These are phyloP conservation scores for Platycercus adscitus DNA, from an alignment of 2,113 vertebrate species.

Conservation along the genomic window DNA sequence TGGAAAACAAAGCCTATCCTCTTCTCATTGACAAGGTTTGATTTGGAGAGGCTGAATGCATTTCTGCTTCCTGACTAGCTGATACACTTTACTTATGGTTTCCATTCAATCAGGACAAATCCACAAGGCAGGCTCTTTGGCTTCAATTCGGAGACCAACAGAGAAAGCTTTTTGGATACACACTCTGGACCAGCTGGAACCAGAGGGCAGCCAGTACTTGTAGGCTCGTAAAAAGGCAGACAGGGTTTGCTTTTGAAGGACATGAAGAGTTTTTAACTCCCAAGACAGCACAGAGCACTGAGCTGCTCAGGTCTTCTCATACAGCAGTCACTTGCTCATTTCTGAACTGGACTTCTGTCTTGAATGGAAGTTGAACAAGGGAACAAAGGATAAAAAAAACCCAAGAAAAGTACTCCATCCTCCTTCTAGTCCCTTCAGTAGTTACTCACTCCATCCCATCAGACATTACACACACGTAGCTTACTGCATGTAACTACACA, in stretches of 20 bases:
- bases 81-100: neutral
- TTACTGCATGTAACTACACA: neutral
- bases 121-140: neutral
- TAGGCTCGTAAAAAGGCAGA: neutral
- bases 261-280: neutral
- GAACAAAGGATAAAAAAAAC: neutral
- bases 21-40: neutral
- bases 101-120: neutral
- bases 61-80: neutral
- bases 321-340: neutral
- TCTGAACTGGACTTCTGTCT: neutral
- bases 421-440: neutral
- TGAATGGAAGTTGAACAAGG: neutral
- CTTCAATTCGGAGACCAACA: neutral
- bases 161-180: neutral
- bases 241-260: neutral
- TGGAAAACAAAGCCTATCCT: neutral
- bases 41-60: neutral
- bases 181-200: neutral
- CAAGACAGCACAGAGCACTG: neutral
- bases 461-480: neutral
- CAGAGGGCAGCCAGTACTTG: neutral
- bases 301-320: neutral
- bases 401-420: neutral
- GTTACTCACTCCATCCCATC: neutral